These are phyloP conservation scores for Lemur catta DNA, from an alignment of 2,797 vertebrate species.

Conservation along the genomic window DNA sequence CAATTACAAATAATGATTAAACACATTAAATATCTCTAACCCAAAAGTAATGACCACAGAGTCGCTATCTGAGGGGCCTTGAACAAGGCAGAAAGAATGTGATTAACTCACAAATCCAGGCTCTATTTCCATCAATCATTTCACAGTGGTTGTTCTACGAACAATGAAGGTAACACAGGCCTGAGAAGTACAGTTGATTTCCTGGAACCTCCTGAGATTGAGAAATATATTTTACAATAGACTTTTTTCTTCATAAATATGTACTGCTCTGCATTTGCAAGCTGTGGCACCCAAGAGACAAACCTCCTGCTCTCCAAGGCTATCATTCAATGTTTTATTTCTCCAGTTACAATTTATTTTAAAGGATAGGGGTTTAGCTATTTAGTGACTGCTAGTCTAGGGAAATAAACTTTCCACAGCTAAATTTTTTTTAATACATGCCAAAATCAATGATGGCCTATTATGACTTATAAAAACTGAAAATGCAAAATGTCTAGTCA, in stretches of 20 bases:
- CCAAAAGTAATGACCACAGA: constrained; percentile 1
- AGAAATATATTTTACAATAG: not conserved
- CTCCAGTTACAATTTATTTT: not conserved
- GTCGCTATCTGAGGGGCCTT: not conserved
- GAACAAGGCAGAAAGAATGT: not conserved
- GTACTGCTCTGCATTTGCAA: not conserved
- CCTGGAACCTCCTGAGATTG: not conserved
- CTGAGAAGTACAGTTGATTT: not conserved
- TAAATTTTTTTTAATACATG: not conserved
- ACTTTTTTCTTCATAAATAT: not conserved
- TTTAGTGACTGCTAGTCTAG: not conserved
- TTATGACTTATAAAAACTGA: not conserved
- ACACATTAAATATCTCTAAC: not conserved
- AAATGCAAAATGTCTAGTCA: not conserved
- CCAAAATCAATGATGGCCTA: not conserved
- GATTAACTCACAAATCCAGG: not conserved
- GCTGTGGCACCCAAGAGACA: not conserved
- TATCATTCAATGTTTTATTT: not conserved
- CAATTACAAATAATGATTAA: not conserved
- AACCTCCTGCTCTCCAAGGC: not conserved
- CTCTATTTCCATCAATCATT: not conserved
- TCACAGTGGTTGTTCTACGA: not conserved
- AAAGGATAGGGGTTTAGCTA: not conserved
- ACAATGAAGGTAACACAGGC: not conserved
- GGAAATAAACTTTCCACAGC: constrained; percentile 4